These are phyloP conservation scores for Ochotona curzoniae DNA, from an alignment of 2,113 vertebrate genomes.

Conservation along the genomic window DNA sequence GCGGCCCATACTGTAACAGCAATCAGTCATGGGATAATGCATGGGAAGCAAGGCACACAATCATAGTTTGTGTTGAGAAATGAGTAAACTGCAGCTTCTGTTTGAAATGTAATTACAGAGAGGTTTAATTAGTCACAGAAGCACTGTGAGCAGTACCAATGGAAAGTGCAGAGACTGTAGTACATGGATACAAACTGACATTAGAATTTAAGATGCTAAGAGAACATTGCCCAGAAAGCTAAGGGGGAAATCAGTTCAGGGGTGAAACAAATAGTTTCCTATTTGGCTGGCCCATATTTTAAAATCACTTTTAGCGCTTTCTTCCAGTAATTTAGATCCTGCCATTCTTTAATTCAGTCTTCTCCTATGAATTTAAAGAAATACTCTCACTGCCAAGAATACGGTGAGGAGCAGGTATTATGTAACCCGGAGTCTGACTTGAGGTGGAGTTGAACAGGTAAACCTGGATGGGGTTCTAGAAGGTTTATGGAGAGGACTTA, in stretches of 20 bases:
- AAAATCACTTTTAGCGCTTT: conserved; percentile 26
- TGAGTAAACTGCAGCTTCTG: neutral
- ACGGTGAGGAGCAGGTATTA: neutral
- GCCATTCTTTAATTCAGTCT: conserved; percentile 46
- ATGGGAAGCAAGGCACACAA: conserved; percentile 24
- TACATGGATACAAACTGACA: neutral
- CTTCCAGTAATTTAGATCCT: neutral
- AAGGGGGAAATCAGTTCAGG: neutral
- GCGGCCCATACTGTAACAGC: neutral
- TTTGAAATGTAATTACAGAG: neutral
- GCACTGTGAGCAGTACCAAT: neutral
- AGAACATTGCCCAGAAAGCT: neutral
- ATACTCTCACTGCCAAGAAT: neutral
- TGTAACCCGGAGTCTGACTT: neutral
- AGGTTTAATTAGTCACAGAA: conserved; percentile 51
- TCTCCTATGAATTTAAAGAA: neutral
- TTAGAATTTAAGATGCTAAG: neutral
- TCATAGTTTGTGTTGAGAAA: conserved; percentile 27
- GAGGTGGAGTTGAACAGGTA: too few relatives aligned
- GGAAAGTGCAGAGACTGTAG: neutral
- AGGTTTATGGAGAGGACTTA: neutral
- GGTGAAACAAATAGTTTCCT: conserved; percentile 37
- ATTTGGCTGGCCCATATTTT: conserved; percentile 22
- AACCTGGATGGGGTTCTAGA: neutral
- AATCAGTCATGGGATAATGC: conserved; percentile 55